These are phyloP conservation scores for Patella vulgata DNA, from an alignment of 1,140 invertebrate species.

Conservation along the genomic window DNA sequence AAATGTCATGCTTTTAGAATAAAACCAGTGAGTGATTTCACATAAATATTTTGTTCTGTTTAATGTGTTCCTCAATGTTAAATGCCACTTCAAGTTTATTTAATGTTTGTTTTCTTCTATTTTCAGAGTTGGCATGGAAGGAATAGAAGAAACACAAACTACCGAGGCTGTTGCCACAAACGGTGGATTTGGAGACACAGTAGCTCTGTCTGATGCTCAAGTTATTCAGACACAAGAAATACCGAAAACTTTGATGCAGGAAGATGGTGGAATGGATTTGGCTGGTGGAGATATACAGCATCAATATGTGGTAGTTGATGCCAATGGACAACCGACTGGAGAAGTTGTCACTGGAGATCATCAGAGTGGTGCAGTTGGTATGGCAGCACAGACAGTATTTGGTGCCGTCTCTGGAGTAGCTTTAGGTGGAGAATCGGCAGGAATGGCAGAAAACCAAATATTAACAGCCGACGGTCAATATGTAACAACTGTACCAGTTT, in stretches of 20 bases:
- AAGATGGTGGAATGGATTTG: conserved; percentile 28
- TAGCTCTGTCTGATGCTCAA: conserved; percentile 20
- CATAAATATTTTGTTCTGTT: no score
- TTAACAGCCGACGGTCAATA: no score
- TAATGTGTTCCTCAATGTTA: no score
- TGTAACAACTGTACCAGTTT: no score
- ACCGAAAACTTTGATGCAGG: conserved; percentile 30
- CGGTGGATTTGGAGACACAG: conserved; percentile 4
- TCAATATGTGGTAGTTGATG: conserved; percentile 19
- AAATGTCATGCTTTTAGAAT: no score
- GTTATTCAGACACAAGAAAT: conserved; percentile 30
- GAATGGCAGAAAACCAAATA: no score
- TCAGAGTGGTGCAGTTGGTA: not conserved
- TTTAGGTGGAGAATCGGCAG: not conserved
- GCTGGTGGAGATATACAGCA: conserved; percentile 13
- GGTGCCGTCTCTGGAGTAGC: not conserved
- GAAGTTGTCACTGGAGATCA: conserved; percentile 7
- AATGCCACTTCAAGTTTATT: no score
- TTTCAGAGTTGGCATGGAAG: no score
- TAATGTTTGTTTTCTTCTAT: no score
- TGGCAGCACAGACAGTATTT: not conserved
- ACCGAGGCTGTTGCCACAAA: conserved; percentile 6
- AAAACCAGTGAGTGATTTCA: no score
- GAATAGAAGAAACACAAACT: conserved; percentile 18
- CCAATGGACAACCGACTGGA: conserved; percentile 3